phyloP scores from a whole-genome alignment of 2,113 vertebrate species.

The Himantopus leucocephalus region DNA sequence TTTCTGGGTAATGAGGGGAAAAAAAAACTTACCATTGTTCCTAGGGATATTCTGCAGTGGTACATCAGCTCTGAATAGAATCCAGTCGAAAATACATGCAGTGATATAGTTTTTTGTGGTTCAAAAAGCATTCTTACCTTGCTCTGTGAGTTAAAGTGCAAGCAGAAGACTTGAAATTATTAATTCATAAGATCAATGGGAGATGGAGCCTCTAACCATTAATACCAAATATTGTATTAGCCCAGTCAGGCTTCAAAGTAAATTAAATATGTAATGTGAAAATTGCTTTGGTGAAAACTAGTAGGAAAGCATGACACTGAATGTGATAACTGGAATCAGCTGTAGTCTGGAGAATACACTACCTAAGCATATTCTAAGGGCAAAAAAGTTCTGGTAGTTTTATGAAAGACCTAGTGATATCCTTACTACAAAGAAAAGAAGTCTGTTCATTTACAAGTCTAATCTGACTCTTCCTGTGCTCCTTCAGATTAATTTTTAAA shows the following conservation, averaged over 20 bases:
- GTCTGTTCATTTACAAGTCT: not conserved
- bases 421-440: not conserved
- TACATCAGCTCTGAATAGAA: not conserved
- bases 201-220: not conserved
- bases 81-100: not conserved
- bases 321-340: not conserved
- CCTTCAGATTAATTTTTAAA: not conserved
- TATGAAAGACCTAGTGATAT: not conserved
- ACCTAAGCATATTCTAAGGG: not conserved
- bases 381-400: not conserved
- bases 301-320: not conserved
- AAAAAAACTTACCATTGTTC: not conserved
- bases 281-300: not conserved
- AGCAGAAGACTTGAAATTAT: slow-evolving; percentile 11
- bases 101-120: not conserved
- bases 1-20: not conserved
- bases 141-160: not conserved
- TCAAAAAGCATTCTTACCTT: not conserved
- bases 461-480: not conserved
- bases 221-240: slow-evolving; percentile 1
- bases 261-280: not conserved
- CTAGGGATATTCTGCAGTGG: not conserved
- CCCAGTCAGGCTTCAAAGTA: not conserved
- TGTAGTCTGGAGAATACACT: not conserved
- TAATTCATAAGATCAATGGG: not conserved